Base-by-base conservation (phyloP, 2,797 vertebrate genomes). In the Hyperoplus lanceolatus region DNA sequence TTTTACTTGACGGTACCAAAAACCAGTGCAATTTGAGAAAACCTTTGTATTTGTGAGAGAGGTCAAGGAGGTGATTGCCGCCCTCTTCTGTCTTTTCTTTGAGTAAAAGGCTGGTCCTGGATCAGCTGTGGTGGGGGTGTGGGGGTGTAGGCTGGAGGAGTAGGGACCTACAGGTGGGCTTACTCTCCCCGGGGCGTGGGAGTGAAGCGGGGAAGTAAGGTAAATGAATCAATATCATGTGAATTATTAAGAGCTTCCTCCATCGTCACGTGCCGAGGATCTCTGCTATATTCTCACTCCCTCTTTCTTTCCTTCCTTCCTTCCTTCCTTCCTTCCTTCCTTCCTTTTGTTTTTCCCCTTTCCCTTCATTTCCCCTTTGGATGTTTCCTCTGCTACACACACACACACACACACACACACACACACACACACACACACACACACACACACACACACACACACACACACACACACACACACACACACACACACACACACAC, bases 221-320 rank as follows among this genome's bases (percentile, higher is more conserved):
- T 84, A 93, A 79, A 90, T 86, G 92, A 97, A 97, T 96, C 96
- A 96, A 97, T 97, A 97, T 92, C 92, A 94, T 77, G 91, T 96
- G 93, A 97, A 97, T 97, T 96, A 96, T 97, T 96, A 96, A 97
- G 94, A 92, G 42, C 85, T 90, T 93, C 93, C 91, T 94, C 94
- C 86, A 73, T 93, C 96, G 96, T 96, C 96, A 96, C 92, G 93
- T 93, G 93, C 94, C 81, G 86, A 80, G 89, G 80, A 85, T 89
- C 42, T 93, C 90, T 29, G 29, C 29, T 29, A 29, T 29, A 29
- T 29, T 29, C 29, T 29, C 72, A 12, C 77, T 63, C 78, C 79
- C 63, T 71, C 60, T 55, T 48, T 14, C 69, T 49, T 16, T 39
- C 29, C 29, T 29, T 29, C 29, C 29, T 29, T 21, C 21, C 21